phyloP scores from a whole-genome alignment of 2,797 vertebrate genomes.

The Pseudochirops cupreus region DNA sequence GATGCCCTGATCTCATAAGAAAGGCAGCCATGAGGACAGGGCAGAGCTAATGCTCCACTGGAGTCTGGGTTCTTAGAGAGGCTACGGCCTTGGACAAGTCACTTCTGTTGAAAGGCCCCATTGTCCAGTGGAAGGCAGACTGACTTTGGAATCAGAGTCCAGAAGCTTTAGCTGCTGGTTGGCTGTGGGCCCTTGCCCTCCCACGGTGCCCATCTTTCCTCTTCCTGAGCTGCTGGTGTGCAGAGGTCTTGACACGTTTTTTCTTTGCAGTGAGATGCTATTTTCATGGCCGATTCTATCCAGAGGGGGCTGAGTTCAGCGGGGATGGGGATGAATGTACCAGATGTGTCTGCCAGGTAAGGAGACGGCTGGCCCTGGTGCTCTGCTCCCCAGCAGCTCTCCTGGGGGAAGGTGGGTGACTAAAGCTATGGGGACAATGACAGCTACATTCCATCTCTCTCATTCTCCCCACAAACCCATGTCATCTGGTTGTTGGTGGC shows the following conservation, averaged over 20 bases:
- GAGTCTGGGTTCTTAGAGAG: background rate
- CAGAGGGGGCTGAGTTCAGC: slow-evolving; percentile 83
- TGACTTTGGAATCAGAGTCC: background rate
- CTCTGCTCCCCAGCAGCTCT: background rate
- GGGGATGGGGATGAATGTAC: slow-evolving; percentile 84
- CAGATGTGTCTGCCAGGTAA: slow-evolving; percentile 86
- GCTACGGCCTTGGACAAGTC: background rate
- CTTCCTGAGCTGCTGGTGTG: background rate
- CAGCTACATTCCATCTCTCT: background rate
- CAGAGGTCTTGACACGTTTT: slow-evolving; percentile 5
- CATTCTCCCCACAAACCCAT: background rate
- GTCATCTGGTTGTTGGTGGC: background rate
- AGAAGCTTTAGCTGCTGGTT: background rate
- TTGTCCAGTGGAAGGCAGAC: too few relatives aligned
- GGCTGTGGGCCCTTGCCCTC: background rate
- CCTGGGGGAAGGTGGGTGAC: background rate
- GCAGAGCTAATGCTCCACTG: background rate
- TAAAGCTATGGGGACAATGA: background rate
- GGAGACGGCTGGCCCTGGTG: background rate
- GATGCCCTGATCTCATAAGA: background rate
- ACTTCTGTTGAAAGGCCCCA: background rate
- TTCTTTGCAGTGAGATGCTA: slow-evolving; percentile 82
- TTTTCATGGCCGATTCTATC: slow-evolving; percentile 81
- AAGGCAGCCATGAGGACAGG: background rate
- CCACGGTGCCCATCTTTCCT: background rate